These are phyloP conservation scores for Myxocyprinus asiaticus DNA, from an alignment of 2,113 vertebrate genomes.

Conservation along the genomic window DNA sequence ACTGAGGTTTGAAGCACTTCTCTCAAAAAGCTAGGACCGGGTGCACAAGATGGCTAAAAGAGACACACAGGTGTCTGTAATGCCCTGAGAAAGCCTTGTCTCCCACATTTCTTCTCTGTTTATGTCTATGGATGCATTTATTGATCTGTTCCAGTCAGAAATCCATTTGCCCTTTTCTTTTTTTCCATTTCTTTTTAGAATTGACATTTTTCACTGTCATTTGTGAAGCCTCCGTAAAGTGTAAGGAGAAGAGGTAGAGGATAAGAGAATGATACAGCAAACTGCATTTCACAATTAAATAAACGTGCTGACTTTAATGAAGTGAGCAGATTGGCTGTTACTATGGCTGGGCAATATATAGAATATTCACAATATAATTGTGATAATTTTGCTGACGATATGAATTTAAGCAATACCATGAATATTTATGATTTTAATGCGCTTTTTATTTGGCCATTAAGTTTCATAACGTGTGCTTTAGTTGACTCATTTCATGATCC, in stretches of 20 bases:
- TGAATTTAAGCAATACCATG: too few species aligned
- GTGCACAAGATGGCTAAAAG: background rate
- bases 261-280: background rate
- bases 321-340: too few species aligned
- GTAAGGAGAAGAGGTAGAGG: background rate
- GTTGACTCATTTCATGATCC: too few species aligned
- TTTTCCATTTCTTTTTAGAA: background rate
- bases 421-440: too few species aligned
- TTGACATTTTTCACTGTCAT: slow-evolving; percentile 14
- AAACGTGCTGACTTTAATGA: too few species aligned
- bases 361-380: too few species aligned
- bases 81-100: background rate
- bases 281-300: slow-evolving; percentile 2
- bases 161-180: slow-evolving; percentile 37
- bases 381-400: too few species aligned
- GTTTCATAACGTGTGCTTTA: too few species aligned
- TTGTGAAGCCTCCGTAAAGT: background rate
- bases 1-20: slow-evolving; percentile 3
- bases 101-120: slow-evolving; percentile 1
- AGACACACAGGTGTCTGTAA: background rate
- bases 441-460: too few species aligned
- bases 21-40: background rate
- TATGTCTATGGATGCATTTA: slow-evolving; percentile 27
- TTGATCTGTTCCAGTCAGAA: slow-evolving; percentile 44
- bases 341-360: too few species aligned